Percentiles rank a stretch among this genome's conserved stretches.
Evolutionary conservation across 1,140 invertebrate genomes (phyloP).

Genomic region (Sarcophaga peregrina): DNA sequence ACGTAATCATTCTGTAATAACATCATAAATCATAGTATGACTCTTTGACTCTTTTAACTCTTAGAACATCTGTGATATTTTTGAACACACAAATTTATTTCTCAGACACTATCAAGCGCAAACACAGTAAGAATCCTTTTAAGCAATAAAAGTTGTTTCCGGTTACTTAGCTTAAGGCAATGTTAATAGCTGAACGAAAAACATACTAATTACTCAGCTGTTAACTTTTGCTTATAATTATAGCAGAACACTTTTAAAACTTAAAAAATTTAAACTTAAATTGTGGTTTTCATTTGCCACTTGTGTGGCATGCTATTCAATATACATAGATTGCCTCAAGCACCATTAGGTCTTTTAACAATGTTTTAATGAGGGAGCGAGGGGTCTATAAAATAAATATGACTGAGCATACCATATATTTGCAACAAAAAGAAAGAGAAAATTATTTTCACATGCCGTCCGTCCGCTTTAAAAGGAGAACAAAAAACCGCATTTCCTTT

Average conservation of each 20-base stretch:
- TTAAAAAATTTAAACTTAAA: neutral
- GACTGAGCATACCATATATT: neutral
- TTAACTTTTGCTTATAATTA: neutral
- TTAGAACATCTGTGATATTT: no score
- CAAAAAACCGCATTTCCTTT: neutral
- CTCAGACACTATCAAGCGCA: no score
- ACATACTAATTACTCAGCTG: neutral
- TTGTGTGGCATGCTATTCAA: constrained; percentile 44
- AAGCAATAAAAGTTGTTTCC: no score
- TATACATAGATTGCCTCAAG: constrained; percentile 31
- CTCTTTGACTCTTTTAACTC: no score
- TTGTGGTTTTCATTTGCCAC: neutral
- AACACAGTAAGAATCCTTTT: no score
- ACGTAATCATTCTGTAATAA: no score
- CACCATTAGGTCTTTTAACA: constrained; percentile 6
- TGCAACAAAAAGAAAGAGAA: no score
- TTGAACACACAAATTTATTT: no score
- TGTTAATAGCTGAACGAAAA: no score
- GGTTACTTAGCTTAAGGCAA: no score
- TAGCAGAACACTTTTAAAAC: neutral
- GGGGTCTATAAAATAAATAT: neutral
- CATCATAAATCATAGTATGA: no score
- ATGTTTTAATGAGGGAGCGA: neutral
- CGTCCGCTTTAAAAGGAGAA: neutral
- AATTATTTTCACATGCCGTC: no score